Conservation (phyloP, 2,888 invertebrate species). For the Colletes collaris region DNA sequence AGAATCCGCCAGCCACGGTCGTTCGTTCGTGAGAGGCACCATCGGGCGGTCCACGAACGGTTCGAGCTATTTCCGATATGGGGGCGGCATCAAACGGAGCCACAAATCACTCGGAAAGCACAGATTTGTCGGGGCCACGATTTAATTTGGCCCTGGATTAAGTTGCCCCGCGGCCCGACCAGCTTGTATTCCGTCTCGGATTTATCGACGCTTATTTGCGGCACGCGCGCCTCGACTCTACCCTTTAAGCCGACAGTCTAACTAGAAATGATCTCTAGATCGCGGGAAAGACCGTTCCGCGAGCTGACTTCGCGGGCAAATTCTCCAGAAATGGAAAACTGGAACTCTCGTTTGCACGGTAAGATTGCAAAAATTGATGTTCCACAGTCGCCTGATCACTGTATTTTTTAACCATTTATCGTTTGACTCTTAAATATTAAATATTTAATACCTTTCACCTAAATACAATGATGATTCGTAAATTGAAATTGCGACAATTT, state of each 20-base stretch:
- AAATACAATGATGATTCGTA: too few relatives aligned
- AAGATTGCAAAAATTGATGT: too few relatives aligned
- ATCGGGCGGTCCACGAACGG: slow-evolving; percentile 25
- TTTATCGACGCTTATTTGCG: slow-evolving; percentile 66
- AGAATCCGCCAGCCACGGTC: slow-evolving; percentile 14
- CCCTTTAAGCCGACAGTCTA: slow-evolving; percentile 36
- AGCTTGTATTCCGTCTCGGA: slow-evolving; percentile 54
- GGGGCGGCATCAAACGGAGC: slow-evolving; percentile 66
- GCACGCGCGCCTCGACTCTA: slow-evolving; percentile 42
- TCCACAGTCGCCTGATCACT: too few relatives aligned
- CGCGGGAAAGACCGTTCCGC: slow-evolving; percentile 6
- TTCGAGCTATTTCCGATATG: slow-evolving; percentile 62
- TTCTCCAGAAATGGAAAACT: too few relatives aligned
- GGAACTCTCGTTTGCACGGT: too few relatives aligned
- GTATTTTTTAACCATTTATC: too few relatives aligned
- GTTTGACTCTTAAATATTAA: too few relatives aligned
- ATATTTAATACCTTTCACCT: too few relatives aligned
- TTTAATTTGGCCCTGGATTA: slow-evolving; percentile 68
- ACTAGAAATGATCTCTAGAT: slow-evolving; percentile 48
- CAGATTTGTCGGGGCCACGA: slow-evolving; percentile 69
- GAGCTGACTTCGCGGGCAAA: neutral
- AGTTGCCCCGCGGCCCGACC: slow-evolving; percentile 53
- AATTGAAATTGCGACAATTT: too few relatives aligned
- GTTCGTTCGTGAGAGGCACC: slow-evolving; percentile 19
- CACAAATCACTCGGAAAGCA: slow-evolving; percentile 70